These are phyloP conservation scores for Bubo bubo DNA, from an alignment of 2,113 vertebrate species.

Conservation along the genomic window DNA sequence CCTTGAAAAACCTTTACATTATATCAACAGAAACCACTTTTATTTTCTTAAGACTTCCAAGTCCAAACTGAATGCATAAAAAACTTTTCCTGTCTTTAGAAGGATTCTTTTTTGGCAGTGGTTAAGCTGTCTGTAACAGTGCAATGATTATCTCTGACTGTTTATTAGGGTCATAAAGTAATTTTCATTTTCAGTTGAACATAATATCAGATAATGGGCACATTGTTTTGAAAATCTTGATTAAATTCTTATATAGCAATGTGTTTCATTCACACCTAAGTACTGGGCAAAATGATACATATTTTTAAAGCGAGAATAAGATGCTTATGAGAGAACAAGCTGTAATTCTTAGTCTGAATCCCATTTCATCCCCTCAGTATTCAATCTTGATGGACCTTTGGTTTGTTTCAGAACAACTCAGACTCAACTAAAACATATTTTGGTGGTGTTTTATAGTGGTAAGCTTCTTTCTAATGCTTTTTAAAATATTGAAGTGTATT, in stretches of 20 bases:
- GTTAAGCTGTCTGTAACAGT: not conserved
- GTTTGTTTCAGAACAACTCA: slow-evolving; percentile 12
- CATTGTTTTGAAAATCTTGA: slow-evolving; percentile 32
- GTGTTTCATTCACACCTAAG: not conserved
- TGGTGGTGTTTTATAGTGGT: not conserved
- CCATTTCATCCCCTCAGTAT: not conserved
- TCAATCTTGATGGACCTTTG: not conserved
- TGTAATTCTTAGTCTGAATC: not conserved
- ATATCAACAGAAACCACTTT: not conserved
- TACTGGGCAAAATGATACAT: not conserved
- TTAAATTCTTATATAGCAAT: slow-evolving; percentile 6
- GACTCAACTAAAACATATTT: not conserved
- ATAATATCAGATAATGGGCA: not conserved
- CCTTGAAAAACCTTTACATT: not conserved
- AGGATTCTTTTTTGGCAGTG: not conserved
- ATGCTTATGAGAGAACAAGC: not conserved
- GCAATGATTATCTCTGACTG: not conserved
- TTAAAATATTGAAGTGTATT: not conserved
- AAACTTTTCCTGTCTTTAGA: not conserved
- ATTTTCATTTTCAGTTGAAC: slow-evolving; percentile 52
- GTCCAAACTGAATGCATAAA: not conserved
- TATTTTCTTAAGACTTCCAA: not conserved
- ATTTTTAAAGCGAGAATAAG: not conserved
- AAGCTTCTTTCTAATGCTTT: not conserved
- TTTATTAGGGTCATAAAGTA: slow-evolving; percentile 50